Evolutionary conservation across 2,888 invertebrate species (phyloP).

Genomic region (Scaeva pyrastri): DNA sequence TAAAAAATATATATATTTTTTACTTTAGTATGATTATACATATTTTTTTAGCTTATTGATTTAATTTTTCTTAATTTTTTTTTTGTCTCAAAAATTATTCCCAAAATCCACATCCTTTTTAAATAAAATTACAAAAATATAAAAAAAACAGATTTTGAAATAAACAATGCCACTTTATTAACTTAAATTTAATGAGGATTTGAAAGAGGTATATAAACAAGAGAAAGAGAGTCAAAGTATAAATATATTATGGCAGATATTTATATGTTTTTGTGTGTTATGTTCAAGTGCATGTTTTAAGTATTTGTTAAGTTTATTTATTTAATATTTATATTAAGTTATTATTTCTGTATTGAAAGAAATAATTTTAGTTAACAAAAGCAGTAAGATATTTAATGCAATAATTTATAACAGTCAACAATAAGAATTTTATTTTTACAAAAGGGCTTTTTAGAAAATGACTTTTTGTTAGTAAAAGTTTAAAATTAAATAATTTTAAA

Average conservation of each 20-base stretch:
- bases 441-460: too few relatives aligned
- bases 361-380: conserved; percentile 44
- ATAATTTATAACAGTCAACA: too few relatives aligned
- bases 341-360: conserved; percentile 16
- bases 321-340: conserved; percentile 45
- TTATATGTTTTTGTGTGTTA: conserved; percentile 14
- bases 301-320: conserved; percentile 47
- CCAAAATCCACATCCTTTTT: conserved; percentile 53
- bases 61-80: conserved; percentile 20
- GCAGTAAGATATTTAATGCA: conserved; percentile 43
- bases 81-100: conserved; percentile 35
- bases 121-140: conserved; percentile 10
- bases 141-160: conserved; percentile 11
- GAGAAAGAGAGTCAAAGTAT: conserved; percentile 7
- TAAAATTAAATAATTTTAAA: too few relatives aligned
- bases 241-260: conserved; percentile 36
- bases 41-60: conserved; percentile 42
- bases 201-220: conserved; percentile 41
- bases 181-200: conserved; percentile 62
- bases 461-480: too few relatives aligned
- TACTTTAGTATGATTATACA: background rate
- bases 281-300: conserved; percentile 46
- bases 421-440: too few relatives aligned
- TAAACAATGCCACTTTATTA: conserved; percentile 45
- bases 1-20: conserved; percentile 17